Percentiles rank a stretch among this genome's conserved stretches.
These are phyloP conservation scores for Archegozetes longisetosus DNA, from an alignment of 1,140 invertebrate species.

Conservation along the genomic window DNA sequence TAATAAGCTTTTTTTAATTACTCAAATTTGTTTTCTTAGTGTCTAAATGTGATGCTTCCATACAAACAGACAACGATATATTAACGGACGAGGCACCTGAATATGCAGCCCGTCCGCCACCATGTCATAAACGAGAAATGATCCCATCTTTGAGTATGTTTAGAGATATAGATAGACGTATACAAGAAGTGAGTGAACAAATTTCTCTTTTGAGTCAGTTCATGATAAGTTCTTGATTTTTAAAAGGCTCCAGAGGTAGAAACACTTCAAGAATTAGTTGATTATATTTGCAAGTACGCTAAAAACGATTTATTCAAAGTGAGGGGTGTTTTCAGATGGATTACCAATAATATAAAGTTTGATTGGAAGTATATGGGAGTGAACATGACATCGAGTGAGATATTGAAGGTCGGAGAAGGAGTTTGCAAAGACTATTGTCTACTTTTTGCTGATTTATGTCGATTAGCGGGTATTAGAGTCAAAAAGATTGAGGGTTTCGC, in stretches of 20 bases:
- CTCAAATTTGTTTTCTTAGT: too few species aligned
- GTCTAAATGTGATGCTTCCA: slow-evolving; percentile 18
- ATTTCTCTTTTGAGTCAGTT: not conserved
- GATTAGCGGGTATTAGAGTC: slow-evolving; percentile 22
- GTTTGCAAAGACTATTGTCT: slow-evolving; percentile 27
- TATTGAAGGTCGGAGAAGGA: slow-evolving; percentile 24
- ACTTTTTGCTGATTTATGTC: slow-evolving; percentile 27
- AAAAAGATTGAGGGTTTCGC: slow-evolving; percentile 29
- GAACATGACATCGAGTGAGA: slow-evolving; percentile 21
- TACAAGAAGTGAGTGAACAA: slow-evolving; percentile 17
- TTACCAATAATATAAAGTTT: slow-evolving; percentile 27
- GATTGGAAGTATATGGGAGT: slow-evolving; percentile 26
- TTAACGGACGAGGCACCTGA: slow-evolving; percentile 26
- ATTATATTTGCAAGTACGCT: slow-evolving; percentile 18
- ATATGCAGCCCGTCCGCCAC: slow-evolving; percentile 26
- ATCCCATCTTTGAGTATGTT: slow-evolving; percentile 22
- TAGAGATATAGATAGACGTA: slow-evolving; percentile 21
- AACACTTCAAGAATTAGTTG: slow-evolving; percentile 17
- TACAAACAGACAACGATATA: slow-evolving; percentile 27
- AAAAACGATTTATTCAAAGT: slow-evolving; percentile 26
- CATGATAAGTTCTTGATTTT: not conserved
- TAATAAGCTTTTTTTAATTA: too few species aligned
- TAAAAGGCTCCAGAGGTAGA: not conserved
- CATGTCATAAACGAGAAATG: slow-evolving; percentile 24
- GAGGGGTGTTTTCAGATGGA: slow-evolving; percentile 27